Evolutionary conservation across 2,888 invertebrate species (phyloP), one percentile per base, ranked within the genome.

Genomic region (Pegoplata infirma): DNA sequence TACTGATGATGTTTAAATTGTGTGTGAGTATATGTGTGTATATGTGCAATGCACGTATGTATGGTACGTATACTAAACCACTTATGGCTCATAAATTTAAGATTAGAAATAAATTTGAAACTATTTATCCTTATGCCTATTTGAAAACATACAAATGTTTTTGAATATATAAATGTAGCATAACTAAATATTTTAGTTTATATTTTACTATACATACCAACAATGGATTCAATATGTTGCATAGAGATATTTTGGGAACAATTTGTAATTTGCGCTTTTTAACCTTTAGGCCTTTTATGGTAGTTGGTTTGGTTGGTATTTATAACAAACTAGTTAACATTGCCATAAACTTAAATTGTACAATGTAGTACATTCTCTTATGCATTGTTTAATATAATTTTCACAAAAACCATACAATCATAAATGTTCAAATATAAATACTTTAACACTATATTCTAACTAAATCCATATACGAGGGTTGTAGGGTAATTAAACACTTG

Each of bases 51-150:
- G 2, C 36, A 21, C 16, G 16, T 16, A 17, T 36, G 5, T 23
- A 2, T 49, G n/a, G 49, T 21, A 72, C 46, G n/a, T 58, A 46
- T 6, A 59, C 16, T 59, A 44, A 75, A 56, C 61, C 63, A 71
- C 67, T 61, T 67, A 59, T 63, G 32, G 56, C 78, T 78, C 69
- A 74, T 78, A 78, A 78, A 74, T 74, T 78, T 40, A 53, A 69
- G 78, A 78, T 75, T 75, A 75, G 51, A 72, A 79, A 76, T 67
- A 75, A 56, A 75, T 75, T 71, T 67, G 23, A 64, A 75, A 76
- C 44, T 58, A 56, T 80, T 67, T 68, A 63, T 69, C 16, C 56
- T 46, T 59, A 32, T 47, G 17, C 46, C 44, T 47, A 58, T 56
- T n/a, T 44, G 46, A 16, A 61, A 12, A 47, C 23, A 16, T 5